Evolutionary conservation across 1,140 invertebrate species (phyloP), one percentile per base, ranked within the genome.

Genomic region (Ceratina calcarata): DNA sequence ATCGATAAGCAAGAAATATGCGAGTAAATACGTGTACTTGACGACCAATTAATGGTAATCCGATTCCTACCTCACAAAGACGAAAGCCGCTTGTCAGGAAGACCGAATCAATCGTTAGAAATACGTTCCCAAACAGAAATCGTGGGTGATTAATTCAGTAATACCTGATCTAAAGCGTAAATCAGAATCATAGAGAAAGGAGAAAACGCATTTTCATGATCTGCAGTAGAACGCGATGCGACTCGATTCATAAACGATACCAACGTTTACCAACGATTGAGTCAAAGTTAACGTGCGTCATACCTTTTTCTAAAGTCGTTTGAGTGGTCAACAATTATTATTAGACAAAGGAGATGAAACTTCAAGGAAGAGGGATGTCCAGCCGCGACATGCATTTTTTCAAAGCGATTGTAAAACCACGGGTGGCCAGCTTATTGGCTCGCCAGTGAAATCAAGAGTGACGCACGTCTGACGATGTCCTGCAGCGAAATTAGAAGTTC

Each of bases 381-480:
- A 16, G 57, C 32, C 67, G 45, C 68, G 53, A 55, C 73, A 72
- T 64, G 73, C 32, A 22, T 85, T 32, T 72, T 61, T n/a, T 18
- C 37, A 57, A 24, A 78, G 74, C 84, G 70, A 58, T 53, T 68
- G 58, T 16, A 2, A 24, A 61, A 45, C 86, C 32, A 61, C 57
- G 85, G 86, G 86, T 80, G 86, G 86, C 18, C 85, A 65, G 76
- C 57, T 86, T 86, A 87, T 87, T 87, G 85, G 74, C 51, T 80
- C 49, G 75, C 27, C 67, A 80, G 51, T 75, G 64, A 86, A 73
- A 78, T 61, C 27, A 77, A 68, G 62, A 69, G 58, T 67, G 72
- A 74, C 71, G 69, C 69, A 72, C 57, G 45, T 53, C 27, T 45
- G 75, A 80, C 71, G 73, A 67, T 81, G 65, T 74, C 84, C 84